Evolutionary conservation across 2,888 invertebrate species (phyloP), one percentile per base, ranked within the genome.

Genomic region (Galerucella calmariensis): DNA sequence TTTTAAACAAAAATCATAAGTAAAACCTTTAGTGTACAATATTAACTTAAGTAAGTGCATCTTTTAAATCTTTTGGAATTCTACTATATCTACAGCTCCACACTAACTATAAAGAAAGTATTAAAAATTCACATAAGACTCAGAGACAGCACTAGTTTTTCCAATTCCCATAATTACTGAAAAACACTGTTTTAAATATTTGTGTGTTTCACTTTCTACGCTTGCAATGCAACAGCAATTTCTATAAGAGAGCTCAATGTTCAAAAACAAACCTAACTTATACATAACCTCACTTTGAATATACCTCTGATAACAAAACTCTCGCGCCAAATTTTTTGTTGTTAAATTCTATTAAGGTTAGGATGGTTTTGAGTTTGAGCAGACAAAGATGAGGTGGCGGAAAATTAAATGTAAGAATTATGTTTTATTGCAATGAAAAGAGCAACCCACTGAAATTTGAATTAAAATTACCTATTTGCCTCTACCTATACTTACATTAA

Each of bases 181-280:
- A 82, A 84, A 86, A 86, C 86, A 86, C 85, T 86, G 87, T 87
- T 87, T 87, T 87, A 85, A 87, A 87, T 87, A 86, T 87, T 87
- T 87, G 87, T 86, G 87, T 87, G 87, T 87, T 83, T 86, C 86
- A 87, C 86, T 86, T 86, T 56, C 86, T 85, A 83, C 85, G 87
- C 87, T 87, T 87, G 83, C 83, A 66, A 83, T 78, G 81, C 84
- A 85, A 83, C 81, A 81, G 81, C 80, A 81, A 75, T 77, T 79
- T 76, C 48, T 51, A 67, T 56, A 56, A 16, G 62, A 16, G 62
- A 68, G 75, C 76, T 78, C 69, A 75, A 66, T 75, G 56, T 68
- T 72, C 78, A 73, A 77, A 79, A 75, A 72, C 77, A 65, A 73
- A 71, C 76, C 76, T 74, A 78, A 75, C 78, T 69, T 71, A 73